These are phyloP conservation scores for Protonemura montana DNA, from an alignment of 2,888 invertebrate genomes.

Conservation along the genomic window DNA sequence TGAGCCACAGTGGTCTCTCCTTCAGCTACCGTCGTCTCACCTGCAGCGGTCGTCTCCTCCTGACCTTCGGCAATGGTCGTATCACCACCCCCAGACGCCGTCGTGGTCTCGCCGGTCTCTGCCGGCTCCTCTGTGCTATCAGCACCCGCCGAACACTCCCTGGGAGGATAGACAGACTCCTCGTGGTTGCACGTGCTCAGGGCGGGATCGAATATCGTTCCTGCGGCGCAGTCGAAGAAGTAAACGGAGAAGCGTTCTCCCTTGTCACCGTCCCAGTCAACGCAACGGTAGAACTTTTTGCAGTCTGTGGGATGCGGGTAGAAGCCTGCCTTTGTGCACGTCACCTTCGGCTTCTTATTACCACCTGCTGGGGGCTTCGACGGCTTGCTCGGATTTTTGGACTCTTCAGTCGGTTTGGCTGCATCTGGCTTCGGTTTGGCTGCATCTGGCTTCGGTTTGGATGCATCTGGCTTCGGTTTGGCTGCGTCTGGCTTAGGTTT, in stretches of 20 bases:
- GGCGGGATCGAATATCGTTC: slow-evolving; percentile 76
- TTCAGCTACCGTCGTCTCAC: slow-evolving; percentile 33
- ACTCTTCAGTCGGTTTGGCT: slow-evolving; percentile 47
- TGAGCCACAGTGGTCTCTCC: no score
- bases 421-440: slow-evolving; percentile 13
- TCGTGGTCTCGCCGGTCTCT: slow-evolving; percentile 35
- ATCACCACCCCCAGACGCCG: background rate
- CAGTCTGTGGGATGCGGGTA: slow-evolving; percentile 73
- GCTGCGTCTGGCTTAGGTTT: slow-evolving; percentile 21
- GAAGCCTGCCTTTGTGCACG: slow-evolving; percentile 74
- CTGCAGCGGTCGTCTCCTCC: slow-evolving; percentile 4
- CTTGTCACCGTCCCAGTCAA: slow-evolving; percentile 66
- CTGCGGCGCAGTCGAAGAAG: slow-evolving; percentile 72
- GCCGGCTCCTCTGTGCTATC: slow-evolving; percentile 29
- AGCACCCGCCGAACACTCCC: slow-evolving; percentile 52
- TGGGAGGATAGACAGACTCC: slow-evolving; percentile 68
- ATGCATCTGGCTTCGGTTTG: background rate
- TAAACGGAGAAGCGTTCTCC: slow-evolving; percentile 67
- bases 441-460: slow-evolving; percentile 5
- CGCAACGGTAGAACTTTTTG: slow-evolving; percentile 80
- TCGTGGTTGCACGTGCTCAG: slow-evolving; percentile 73
- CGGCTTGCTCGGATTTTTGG: background rate
- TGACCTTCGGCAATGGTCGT: background rate
- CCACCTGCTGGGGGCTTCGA: slow-evolving; percentile 21
- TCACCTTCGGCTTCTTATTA: slow-evolving; percentile 47